A percentile compares a stretch with the other conserved stretches of the same genome.
These are phyloP conservation scores for Hippocampus abdominalis DNA, from an alignment of 2,113 vertebrate genomes.

Conservation along the genomic window DNA sequence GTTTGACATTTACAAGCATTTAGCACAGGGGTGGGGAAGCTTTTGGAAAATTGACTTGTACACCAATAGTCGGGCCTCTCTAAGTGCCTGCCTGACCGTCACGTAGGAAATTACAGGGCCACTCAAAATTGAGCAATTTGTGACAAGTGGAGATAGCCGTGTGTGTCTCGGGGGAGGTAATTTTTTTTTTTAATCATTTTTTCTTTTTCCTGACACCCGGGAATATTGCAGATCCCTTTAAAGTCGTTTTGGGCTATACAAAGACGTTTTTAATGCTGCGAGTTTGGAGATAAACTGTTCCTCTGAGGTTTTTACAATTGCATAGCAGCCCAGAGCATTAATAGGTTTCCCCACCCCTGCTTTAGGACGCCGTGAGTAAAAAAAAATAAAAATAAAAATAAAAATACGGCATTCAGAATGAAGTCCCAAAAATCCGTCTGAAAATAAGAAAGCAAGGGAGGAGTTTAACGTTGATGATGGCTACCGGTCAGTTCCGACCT, in stretches of 20 bases:
- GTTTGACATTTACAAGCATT: slow-evolving; percentile 17
- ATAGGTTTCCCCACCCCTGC: neutral
- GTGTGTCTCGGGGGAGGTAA: no score
- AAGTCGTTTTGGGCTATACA: no score
- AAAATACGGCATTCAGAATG: slow-evolving; percentile 45
- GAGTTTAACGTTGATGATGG: neutral
- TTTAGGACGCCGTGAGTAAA: slow-evolving; percentile 18
- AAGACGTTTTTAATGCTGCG: no score
- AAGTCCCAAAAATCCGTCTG: slow-evolving; percentile 17
- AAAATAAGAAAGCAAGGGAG: slow-evolving; percentile 1
- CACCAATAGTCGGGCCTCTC: neutral
- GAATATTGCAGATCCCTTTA: no score
- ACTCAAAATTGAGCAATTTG: no score
- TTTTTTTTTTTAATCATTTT: no score
- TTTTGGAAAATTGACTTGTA: neutral
- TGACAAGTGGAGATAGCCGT: no score
- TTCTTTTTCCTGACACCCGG: no score
- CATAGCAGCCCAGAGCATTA: neutral
- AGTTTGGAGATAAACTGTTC: neutral
- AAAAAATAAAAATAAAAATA: no score
- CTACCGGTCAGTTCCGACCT: neutral
- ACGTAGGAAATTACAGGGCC: neutral
- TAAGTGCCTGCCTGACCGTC: neutral
- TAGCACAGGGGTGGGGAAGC: neutral
- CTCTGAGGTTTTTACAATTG: neutral